Evolutionary conservation across 2,797 vertebrate genomes (phyloP).

Genomic region (Peromyscus aztecus): DNA sequence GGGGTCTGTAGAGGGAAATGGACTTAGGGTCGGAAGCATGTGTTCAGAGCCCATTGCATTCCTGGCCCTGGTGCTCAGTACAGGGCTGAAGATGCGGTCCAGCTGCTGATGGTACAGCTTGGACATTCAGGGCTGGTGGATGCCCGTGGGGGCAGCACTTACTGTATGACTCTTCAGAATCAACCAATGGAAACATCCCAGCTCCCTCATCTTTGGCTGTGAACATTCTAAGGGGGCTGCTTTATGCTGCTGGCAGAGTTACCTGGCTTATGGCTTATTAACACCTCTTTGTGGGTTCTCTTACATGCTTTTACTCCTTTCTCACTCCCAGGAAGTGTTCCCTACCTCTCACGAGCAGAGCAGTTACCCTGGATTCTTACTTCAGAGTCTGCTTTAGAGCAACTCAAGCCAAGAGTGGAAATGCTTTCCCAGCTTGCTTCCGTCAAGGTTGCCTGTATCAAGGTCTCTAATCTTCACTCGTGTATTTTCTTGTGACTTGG

Average conservation of each 20-base stretch:
- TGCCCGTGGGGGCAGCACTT: neutral
- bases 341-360: neutral
- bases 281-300: neutral
- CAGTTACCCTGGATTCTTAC: neutral
- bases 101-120: neutral
- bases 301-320: neutral
- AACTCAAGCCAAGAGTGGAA: neutral
- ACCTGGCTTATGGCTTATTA: neutral
- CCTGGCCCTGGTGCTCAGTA: neutral
- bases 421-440: neutral
- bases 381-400: neutral
- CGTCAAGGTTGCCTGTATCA: neutral
- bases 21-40: neutral
- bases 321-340: neutral
- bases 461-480: neutral
- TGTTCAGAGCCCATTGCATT: neutral
- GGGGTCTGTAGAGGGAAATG: neutral
- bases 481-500: neutral
- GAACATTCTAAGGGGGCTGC: neutral
- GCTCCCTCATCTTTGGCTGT: neutral
- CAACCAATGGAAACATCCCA: neutral
- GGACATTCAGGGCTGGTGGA: neutral
- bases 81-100: neutral
- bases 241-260: neutral
- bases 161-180: neutral